Evolutionary conservation across 2,888 invertebrate genomes (phyloP), one percentile per base, ranked within the genome.

Genomic region (Mayetiola destructor): DNA sequence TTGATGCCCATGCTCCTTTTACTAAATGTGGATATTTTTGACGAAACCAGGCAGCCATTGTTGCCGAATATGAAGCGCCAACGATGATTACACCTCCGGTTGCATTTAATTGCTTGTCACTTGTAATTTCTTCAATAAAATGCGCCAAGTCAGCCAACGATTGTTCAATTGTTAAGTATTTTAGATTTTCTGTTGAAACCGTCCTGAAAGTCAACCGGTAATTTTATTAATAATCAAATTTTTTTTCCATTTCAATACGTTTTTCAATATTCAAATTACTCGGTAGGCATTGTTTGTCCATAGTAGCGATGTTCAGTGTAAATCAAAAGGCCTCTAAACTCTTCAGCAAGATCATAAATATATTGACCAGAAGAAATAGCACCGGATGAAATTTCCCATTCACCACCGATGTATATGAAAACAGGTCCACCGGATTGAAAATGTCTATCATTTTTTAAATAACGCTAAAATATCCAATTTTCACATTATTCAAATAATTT

Each of bases 291-390:
- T 64, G 80, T 80, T 58, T 74, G 64, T 42, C 82, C 82, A 66
- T 82, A 82, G 67, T 73, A 82, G 60, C 82, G 72, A 66, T 82
- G 82, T 65, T 82, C 82, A 36, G 80, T 71, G 61, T 75, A 73
- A 61, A 78, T 76, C 66, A 78, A 71, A 55, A 75, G 68, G 20
- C 78, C 82, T 40, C 70, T 67, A 62, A 75, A 73, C 27, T 69
- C 61, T 54, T 64, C 59, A 1, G 73, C 76, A 60, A 73, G 64
- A 20, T 72, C 69, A 56, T 69, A 69, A 68, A 78, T 75, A 21
- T 72, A 66, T 5, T 14, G 29, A 36, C 79, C 79, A 27, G 60
- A 42, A 58, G 61, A 53, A 62, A 80, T 66, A 72, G 73, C 77
- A 54, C 69, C 66, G 0, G 73, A 65, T 48, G 64, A 62, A 48